These are phyloP conservation scores for Dione juno DNA, from an alignment of 2,888 invertebrate species.

Conservation along the genomic window DNA sequence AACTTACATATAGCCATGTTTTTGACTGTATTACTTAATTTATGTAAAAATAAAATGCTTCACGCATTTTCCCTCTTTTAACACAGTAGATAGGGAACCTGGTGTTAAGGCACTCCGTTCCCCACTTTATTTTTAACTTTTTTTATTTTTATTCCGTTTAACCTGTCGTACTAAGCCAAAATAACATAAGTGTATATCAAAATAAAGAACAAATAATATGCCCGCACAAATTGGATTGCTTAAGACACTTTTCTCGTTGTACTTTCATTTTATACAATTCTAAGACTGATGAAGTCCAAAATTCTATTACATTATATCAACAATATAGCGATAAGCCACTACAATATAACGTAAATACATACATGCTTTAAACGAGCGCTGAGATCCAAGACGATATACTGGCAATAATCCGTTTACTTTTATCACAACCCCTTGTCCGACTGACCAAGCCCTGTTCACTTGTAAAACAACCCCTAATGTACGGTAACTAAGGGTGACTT, in stretches of 20 bases:
- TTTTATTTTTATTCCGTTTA: no score
- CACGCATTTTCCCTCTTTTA: no score
- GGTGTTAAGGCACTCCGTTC: no score
- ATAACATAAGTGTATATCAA: no score
- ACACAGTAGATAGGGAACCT: no score
- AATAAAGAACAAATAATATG: no score
- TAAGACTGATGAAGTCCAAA: background rate
- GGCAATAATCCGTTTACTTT: conserved; percentile 82
- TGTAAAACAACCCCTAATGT: conserved; percentile 39
- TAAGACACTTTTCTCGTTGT: background rate
- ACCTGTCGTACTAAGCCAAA: no score
- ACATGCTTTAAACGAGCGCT: conserved; percentile 54
- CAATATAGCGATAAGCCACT: background rate
- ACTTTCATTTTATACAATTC: background rate
- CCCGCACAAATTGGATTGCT: background rate
- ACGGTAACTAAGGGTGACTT: conserved; percentile 45
- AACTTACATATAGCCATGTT: no score
- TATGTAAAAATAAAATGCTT: no score
- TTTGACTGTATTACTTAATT: no score
- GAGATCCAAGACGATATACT: conserved; percentile 70
- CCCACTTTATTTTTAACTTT: no score
- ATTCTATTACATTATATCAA: background rate
- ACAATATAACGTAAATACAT: conserved; percentile 20
- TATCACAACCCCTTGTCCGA: conserved; percentile 73
- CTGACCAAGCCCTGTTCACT: conserved; percentile 51